Evolutionary conservation across 2,888 invertebrate genomes (phyloP).

Genomic region (Lasioglossum vierecki): DNA sequence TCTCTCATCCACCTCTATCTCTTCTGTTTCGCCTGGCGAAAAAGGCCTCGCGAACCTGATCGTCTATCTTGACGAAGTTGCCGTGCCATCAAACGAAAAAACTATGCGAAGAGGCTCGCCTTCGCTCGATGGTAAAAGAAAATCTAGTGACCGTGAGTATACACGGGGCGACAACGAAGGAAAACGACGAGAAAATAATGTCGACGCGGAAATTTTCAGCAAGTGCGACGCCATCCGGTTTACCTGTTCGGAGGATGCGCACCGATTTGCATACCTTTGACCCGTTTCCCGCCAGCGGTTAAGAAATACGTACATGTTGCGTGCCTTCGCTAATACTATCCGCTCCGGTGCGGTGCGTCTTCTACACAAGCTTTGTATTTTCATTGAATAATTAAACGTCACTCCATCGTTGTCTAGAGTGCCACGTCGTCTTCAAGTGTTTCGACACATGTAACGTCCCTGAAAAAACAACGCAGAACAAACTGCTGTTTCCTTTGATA

Average conservation of each 20-base stretch:
- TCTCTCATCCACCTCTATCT: not conserved
- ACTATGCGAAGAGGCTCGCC: not conserved
- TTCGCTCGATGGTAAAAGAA: constrained; percentile 16
- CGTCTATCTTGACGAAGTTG: constrained; percentile 48
- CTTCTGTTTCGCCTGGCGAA: constrained; percentile 3
- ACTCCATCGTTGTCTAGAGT: not conserved
- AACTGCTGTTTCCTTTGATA: not conserved
- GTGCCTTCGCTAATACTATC: constrained; percentile 13
- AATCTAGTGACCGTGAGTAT: not conserved
- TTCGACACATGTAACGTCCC: not conserved
- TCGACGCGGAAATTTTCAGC: constrained; percentile 19
- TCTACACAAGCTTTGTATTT: not conserved
- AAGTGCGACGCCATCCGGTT: not conserved
- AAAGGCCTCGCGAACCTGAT: constrained; percentile 31
- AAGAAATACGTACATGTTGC: not conserved
- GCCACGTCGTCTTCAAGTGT: not conserved
- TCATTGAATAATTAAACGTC: not conserved
- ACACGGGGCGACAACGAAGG: not conserved
- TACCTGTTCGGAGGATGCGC: constrained; percentile 33
- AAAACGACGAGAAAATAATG: not conserved
- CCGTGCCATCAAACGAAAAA: constrained; percentile 25
- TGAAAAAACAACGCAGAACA: not conserved
- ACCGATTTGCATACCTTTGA: constrained; percentile 49
- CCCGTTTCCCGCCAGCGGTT: constrained; percentile 14
- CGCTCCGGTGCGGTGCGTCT: not conserved